A percentile compares a stretch with the other conserved stretches of the same genome.
These are phyloP conservation scores for Platypus cylindrus DNA, from an alignment of 2,888 invertebrate genomes.

Conservation along the genomic window DNA sequence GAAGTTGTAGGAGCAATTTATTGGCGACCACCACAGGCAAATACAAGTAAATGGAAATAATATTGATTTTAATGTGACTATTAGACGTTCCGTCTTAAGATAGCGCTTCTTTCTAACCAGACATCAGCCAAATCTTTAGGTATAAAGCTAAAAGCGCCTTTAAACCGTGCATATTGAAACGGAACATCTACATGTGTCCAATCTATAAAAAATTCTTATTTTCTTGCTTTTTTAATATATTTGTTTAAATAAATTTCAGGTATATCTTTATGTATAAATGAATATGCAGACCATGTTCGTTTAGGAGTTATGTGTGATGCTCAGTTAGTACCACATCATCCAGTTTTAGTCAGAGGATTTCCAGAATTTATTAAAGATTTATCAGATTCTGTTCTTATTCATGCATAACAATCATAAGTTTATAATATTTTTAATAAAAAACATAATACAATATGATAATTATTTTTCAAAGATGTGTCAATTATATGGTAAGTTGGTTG, in stretches of 20 bases:
- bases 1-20: slow-evolving; percentile 50
- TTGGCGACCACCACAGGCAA: slow-evolving; percentile 65
- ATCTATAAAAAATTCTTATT: neutral
- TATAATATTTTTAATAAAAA: too few species aligned
- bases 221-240: slow-evolving; percentile 2
- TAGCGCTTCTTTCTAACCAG: neutral
- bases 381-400: slow-evolving; percentile 22
- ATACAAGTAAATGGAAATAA: slow-evolving; percentile 52
- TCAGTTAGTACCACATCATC: slow-evolving; percentile 52
- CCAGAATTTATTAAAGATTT: slow-evolving; percentile 30
- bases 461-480: too few species aligned
- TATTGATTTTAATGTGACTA: too few species aligned
- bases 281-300: slow-evolving; percentile 50
- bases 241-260: slow-evolving; percentile 38
- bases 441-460: too few species aligned
- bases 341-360: slow-evolving; percentile 37
- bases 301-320: slow-evolving; percentile 62
- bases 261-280: slow-evolving; percentile 58
- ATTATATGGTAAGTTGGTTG: too few species aligned
- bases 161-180: neutral
- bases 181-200: neutral
- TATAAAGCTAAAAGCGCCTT: neutral
- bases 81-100: neutral
- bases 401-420: too few species aligned
- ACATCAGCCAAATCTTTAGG: neutral